Conservation (phyloP, 2,888 invertebrate species). For the Aplocera efformata region DNA sequence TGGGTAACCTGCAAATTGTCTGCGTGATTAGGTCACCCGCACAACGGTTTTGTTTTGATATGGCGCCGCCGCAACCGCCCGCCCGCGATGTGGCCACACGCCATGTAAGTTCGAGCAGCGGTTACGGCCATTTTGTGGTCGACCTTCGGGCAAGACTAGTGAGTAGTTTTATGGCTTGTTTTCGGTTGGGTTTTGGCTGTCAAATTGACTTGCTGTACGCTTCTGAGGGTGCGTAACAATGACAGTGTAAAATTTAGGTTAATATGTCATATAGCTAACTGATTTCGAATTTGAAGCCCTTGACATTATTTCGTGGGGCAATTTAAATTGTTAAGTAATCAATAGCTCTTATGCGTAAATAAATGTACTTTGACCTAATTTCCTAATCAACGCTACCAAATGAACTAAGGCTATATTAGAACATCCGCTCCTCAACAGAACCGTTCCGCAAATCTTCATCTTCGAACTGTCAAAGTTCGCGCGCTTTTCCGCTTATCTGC, state of each 20-base stretch:
- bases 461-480: conserved; percentile 65
- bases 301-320: too few relatives aligned
- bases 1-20: conserved; percentile 62
- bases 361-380: too few relatives aligned
- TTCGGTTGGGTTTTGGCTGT: conserved; percentile 21
- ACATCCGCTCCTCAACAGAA: conserved; percentile 17
- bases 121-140: conserved; percentile 53
- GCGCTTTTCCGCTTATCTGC: conserved; percentile 43
- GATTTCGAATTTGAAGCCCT: too few relatives aligned
- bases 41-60: conserved; percentile 58
- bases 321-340: too few relatives aligned
- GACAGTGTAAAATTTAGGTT: too few relatives aligned
- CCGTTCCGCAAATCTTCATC: conserved; percentile 36
- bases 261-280: neutral
- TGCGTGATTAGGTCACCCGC: conserved; percentile 57
- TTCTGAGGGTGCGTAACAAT: too few relatives aligned
- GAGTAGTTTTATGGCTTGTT: conserved; percentile 28
- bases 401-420: neutral
- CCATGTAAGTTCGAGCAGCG: conserved; percentile 49
- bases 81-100: conserved; percentile 41
- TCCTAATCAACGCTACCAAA: too few relatives aligned
- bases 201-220: conserved; percentile 9
- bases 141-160: conserved; percentile 37
- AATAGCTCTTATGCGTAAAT: too few relatives aligned
- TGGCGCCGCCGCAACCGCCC: conserved; percentile 38